Base-by-base conservation (phyloP, 2,797 vertebrate species). In the Heteromormyrus szaboi region DNA sequence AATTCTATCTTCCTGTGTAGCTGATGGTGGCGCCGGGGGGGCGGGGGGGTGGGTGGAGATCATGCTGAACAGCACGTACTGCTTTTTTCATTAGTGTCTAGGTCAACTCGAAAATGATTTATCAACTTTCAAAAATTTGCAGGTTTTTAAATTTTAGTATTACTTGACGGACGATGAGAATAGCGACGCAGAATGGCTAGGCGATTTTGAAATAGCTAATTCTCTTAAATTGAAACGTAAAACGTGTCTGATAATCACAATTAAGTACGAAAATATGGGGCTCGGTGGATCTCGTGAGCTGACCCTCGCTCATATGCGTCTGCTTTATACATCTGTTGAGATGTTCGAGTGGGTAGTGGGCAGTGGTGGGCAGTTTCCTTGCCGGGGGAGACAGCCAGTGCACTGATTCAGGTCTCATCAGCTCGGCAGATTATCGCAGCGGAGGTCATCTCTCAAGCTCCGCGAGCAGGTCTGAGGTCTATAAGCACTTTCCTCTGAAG, bases 1-100 rank as follows among this genome's bases (percentile, higher is more conserved):
- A 95, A 96, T 88, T 88, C 96, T 95, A 96, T 95, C 96, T 95
- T 94, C 92, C 90, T 94, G 94, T 91, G 91, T 90, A 92, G 91
- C 91, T 88, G 90, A 46, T 53, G 86, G 48, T 54, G 65, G 62
- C 88, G 90, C 29, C 48, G 85, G 46, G 37, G 83, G 56, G n/a
- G 56, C 0, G 2, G 51, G 14, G 56, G 56, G 85, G 44, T 22
- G 33, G 68, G 14, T 3, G n/a, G 25, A 9, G 72, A 41, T 44
- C 14, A 79, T 79, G 72, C 37, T 79, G 81, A 84, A 84, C 81
- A 51, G 44, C 81, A 84, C 81, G 44, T 25, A 11, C 44, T 25
- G n/a, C 41, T 51, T 25, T 84, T 84, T 84, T 22, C 44, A 17
- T 84, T 48, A 51, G 22, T 29, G 22, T 84, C 25, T 79, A 79